Evolutionary conservation across 2,888 invertebrate species (phyloP), one percentile per base, ranked within the genome.

Genomic region (Cheilosia soror): DNA sequence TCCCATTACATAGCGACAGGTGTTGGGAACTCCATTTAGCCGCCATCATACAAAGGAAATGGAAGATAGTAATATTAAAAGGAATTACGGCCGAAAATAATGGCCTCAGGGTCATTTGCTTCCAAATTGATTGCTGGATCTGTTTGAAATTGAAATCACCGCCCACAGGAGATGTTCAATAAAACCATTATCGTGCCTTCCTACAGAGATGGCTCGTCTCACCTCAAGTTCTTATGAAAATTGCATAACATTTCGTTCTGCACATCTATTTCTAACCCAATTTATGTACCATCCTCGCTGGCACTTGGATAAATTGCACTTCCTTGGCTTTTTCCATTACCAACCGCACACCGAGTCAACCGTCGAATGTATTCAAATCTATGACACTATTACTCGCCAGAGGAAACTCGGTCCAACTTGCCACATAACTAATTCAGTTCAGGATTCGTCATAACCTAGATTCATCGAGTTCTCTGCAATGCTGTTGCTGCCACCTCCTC

Each of bases 351-450:
- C 37, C 7, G 13, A 57, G 72, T 42, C 29, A 62, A 40, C 40
- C 37, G 25, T 49, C 60, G 33, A 51, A 44, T 76, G 27, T 25
- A 33, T 20, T 31, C 27, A 47, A 55, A 66, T 51, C 15, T 44
- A 44, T 15, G 33, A 47, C 60, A 40, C 55, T 57, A 69, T 69
- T 62, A 69, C 62, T 29, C 20, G 57, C 44, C 47, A 47, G 62
- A 57, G 62, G 55, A 31, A 40, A 44, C 33, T 42, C 25, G 9
- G 42, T 58, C 31, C 71, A 15, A 63, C 11, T n/a, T 37, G 15
- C 29, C 63, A 47, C 58, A 63, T 75, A 60, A 79, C 72, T 66
- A 47, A 79, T 79, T 79, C 72, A 47, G n/a, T 53, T 73, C 53
- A 66, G 60, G 40, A 63, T 44, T 63, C 73, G 68, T 75, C 73